Evolutionary conservation across 2,797 vertebrate species (phyloP).

Genomic region (Phalanger gymnotis): DNA sequence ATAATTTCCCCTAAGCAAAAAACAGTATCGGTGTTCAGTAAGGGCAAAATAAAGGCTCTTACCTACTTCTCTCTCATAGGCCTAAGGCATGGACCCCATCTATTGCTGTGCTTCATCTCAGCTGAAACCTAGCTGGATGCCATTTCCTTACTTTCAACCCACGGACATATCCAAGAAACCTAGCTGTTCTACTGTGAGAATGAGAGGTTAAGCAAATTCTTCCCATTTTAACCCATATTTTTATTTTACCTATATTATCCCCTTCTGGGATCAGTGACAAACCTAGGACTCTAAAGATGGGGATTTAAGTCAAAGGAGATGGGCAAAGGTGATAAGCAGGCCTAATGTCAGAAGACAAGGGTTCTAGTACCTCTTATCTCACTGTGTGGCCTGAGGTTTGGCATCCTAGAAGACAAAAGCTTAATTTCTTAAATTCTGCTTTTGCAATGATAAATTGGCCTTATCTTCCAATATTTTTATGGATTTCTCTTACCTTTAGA

Average conservation of each 20-base stretch:
- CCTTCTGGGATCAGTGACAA: too few relatives aligned
- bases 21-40: constrained; percentile 14
- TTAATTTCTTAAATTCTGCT: neutral
- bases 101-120: neutral
- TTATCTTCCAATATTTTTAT: neutral
- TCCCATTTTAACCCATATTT: neutral
- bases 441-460: neutral
- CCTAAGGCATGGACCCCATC: neutral
- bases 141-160: neutral
- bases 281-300: neutral
- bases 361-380: neutral
- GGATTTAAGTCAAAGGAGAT: neutral
- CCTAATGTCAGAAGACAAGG: neutral
- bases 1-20: neutral
- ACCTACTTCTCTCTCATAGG: neutral
- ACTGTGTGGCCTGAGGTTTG: neutral
- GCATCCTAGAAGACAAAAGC: neutral
- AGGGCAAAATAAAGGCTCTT: constrained; percentile 18
- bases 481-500: neutral
- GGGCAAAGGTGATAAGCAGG: neutral
- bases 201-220: neutral
- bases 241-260: neutral
- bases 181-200: neutral
- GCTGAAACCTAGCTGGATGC: neutral
- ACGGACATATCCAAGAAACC: neutral